Conservation (phyloP, 2,797 vertebrate species). For the Phrynocephalus forsythii region DNA sequence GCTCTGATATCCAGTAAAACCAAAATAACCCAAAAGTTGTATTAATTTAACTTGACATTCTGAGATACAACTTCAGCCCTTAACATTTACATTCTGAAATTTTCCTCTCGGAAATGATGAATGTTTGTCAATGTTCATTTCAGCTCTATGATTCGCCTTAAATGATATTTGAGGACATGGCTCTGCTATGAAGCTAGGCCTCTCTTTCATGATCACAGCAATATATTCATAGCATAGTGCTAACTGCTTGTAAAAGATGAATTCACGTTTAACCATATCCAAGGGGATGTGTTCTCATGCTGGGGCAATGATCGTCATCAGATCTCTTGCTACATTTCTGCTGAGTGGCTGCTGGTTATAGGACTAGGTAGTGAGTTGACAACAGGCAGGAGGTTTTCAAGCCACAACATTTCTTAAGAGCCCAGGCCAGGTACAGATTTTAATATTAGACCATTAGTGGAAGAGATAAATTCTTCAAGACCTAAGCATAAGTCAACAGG, state of each 20-base stretch:
- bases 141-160: not conserved
- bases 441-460: too few species aligned
- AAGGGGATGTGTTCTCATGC: too few species aligned
- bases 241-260: not conserved
- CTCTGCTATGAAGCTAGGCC: not conserved
- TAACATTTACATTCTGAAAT: not conserved
- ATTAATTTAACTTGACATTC: not conserved
- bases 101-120: not conserved
- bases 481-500: too few species aligned
- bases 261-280: not conserved
- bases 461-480: too few species aligned
- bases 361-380: not conserved
- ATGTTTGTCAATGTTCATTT: not conserved
- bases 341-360: not conserved
- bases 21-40: not conserved
- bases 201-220: not conserved
- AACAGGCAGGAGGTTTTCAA: not conserved
- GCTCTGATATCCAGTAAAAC: not conserved
- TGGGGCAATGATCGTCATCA: not conserved
- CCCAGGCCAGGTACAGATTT: too few species aligned
- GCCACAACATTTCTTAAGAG: not conserved
- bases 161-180: not conserved
- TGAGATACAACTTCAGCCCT: not conserved
- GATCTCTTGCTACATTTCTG: not conserved
- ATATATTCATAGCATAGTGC: not conserved